Percentiles rank a stretch among this genome's conserved stretches.
Evolutionary conservation across 2,888 invertebrate genomes (phyloP).

Genomic region (Parnassius smintheus): DNA sequence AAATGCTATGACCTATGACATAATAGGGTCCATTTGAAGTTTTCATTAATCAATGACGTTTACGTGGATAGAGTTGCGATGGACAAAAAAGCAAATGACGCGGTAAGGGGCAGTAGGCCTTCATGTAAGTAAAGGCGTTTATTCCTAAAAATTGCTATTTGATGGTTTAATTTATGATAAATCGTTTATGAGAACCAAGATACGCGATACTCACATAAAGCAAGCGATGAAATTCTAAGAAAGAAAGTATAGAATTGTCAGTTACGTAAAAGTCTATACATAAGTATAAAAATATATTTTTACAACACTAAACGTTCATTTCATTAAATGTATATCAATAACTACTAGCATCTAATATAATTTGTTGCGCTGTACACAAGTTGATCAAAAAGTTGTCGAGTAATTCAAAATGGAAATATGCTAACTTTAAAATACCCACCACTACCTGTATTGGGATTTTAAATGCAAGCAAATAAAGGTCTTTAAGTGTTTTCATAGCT

Average conservation of each 20-base stretch:
- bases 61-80: too few relatives aligned
- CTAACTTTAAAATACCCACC: too few relatives aligned
- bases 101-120: too few relatives aligned
- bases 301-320: neutral
- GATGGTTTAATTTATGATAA: too few relatives aligned
- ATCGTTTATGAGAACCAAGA: constrained; percentile 9
- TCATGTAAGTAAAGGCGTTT: too few relatives aligned
- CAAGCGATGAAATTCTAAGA: neutral
- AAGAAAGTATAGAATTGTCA: constrained; percentile 6
- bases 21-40: too few relatives aligned
- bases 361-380: neutral
- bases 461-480: too few relatives aligned
- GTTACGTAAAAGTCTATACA: constrained; percentile 3
- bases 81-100: too few relatives aligned
- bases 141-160: neutral
- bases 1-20: too few relatives aligned
- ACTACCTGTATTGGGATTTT: too few relatives aligned
- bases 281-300: constrained; percentile 8
- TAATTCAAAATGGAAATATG: neutral
- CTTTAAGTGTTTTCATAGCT: too few relatives aligned
- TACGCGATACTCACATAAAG: constrained; percentile 1
- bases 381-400: neutral
- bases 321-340: neutral
- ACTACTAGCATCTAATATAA: neutral
- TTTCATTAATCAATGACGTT: too few relatives aligned